Conservation (phyloP, 1,140 invertebrate genomes). For the Lordiphosa collinella region DNA sequence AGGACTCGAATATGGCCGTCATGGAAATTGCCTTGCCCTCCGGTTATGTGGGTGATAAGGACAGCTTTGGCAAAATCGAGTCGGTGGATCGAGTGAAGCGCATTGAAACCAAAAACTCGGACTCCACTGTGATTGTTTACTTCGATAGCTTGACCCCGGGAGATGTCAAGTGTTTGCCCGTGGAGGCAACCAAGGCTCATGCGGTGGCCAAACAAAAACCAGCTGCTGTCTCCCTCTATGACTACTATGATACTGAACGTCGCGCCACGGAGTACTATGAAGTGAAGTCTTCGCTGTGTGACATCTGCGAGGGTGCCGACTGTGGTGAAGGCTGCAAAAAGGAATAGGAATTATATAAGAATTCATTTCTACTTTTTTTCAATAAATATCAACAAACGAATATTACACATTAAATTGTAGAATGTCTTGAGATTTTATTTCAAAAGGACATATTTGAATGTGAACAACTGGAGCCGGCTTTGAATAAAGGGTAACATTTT, state of each 20-base stretch:
- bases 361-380: too few species aligned
- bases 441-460: too few species aligned
- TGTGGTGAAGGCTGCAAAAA: slow-evolving; percentile 81
- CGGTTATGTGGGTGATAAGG: slow-evolving; percentile 84
- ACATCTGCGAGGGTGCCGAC: slow-evolving; percentile 88
- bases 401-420: too few species aligned
- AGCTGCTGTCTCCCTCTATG: slow-evolving; percentile 92
- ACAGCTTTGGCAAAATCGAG: slow-evolving; percentile 52
- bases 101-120: slow-evolving; percentile 88
- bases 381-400: too few species aligned
- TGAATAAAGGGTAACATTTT: too few species aligned
- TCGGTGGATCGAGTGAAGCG: slow-evolving; percentile 78
- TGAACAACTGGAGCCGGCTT: too few species aligned
- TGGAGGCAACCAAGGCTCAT: slow-evolving; percentile 91
- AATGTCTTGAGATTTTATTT: too few species aligned
- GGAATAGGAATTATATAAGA: too few species aligned
- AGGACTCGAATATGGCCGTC: slow-evolving; percentile 91
- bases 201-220: slow-evolving; percentile 92
- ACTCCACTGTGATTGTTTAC: slow-evolving; percentile 89
- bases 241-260: slow-evolving; percentile 92
- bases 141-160: slow-evolving; percentile 88
- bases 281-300: slow-evolving; percentile 85
- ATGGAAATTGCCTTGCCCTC: slow-evolving; percentile 92
- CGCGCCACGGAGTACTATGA: slow-evolving; percentile 88
- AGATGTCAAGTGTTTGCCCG: slow-evolving; percentile 88